These are phyloP conservation scores for Scolopax mira DNA, from an alignment of 2,113 vertebrate genomes.

Conservation along the genomic window DNA sequence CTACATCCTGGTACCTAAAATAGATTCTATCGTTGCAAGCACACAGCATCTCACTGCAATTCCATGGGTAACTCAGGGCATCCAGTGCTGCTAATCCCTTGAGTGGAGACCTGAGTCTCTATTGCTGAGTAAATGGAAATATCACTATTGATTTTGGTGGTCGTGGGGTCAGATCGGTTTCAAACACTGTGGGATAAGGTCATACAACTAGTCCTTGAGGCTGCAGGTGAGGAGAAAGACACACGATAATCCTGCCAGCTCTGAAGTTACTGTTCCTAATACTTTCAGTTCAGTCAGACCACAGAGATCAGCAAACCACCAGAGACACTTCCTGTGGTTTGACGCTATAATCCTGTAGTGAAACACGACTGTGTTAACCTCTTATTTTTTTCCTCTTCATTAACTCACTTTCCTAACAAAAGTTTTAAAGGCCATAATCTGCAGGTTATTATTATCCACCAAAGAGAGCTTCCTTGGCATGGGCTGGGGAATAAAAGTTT, in stretches of 20 bases:
- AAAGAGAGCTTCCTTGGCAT: constrained; percentile 1
- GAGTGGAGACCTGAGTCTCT: not conserved
- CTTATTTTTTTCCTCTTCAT: constrained; percentile 6
- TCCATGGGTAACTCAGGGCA: not conserved
- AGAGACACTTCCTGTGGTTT: constrained; percentile 36
- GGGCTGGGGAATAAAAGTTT: not conserved
- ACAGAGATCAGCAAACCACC: constrained; percentile 38
- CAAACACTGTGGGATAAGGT: not conserved
- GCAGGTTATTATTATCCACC: constrained; percentile 21
- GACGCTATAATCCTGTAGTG: not conserved
- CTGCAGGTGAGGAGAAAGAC: not conserved
- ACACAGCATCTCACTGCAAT: not conserved
- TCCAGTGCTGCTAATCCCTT: not conserved
- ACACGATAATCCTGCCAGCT: not conserved
- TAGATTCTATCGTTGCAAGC: not conserved
- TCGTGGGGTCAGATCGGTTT: not conserved
- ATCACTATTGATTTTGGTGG: not conserved
- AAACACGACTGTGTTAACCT: not conserved
- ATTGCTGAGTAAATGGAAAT: not conserved
- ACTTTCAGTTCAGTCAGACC: constrained; percentile 2
- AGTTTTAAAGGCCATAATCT: not conserved
- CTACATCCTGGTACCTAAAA: not conserved
- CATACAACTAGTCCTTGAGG: not conserved
- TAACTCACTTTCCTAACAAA: not conserved
- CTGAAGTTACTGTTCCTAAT: not conserved